Evolutionary conservation across 1,140 invertebrate genomes (phyloP), one percentile per base, ranked within the genome.

Genomic region (Lepidostoma basale): DNA sequence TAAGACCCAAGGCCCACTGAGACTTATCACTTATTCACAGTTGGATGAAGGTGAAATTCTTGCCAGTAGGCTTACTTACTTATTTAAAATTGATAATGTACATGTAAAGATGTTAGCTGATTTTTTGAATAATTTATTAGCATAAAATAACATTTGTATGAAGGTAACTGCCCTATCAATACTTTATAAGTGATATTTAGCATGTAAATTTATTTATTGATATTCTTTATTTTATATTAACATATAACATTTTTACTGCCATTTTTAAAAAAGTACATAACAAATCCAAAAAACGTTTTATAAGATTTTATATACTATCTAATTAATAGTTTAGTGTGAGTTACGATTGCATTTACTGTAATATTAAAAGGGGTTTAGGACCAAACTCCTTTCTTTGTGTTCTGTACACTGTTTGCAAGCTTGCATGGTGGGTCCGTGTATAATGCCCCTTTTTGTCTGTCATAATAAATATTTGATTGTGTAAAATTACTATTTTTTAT

Each of bases 171-270:
- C 12, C 30, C 18, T 18, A 58, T 10, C 30, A 58, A 20, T 36
- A 58, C 39, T 58, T 20, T 36, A 16, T 58, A 58, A 58, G 54
- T 58, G 54, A 58, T 58, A 58, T 58, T 58, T 58, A 58, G 54
- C 22, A 56, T 10, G 30, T 58, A 58, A 58, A 36, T 39, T 58
- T 58, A 58, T 58, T 58, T 58, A 58, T 58, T 58, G 28, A 58
- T 58, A 40, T 52, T 28, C 4, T 16, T 52, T 39, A 33, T 58
- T 36, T 36, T 20, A 39, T 36, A 58, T 36, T 36, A 22, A 58
- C 12, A 33, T 6, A 33, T 33, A 33, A 33, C 18, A 39, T 22
- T 39, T 58, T 58, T 36, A 58, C 28, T 58, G 54, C 54, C 54
- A 58, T 58, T 58, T 58, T 56, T 22, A 28, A 52, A 14, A 52